These are phyloP conservation scores for Drosophila gunungcola DNA, from an alignment of 1,140 invertebrate genomes.

Conservation along the genomic window DNA sequence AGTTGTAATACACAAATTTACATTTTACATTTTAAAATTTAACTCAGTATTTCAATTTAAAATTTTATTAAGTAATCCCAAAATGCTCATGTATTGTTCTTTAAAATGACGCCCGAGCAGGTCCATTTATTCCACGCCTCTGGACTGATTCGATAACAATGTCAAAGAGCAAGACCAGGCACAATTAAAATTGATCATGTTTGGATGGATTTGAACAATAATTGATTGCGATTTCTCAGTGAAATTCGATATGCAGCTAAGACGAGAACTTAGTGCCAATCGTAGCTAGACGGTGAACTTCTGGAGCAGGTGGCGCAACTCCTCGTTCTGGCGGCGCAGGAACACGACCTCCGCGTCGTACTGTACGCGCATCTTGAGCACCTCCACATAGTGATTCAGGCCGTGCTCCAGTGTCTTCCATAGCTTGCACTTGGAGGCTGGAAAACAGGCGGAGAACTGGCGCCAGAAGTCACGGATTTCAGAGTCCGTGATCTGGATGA, in stretches of 20 bases:
- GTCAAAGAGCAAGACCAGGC: conserved; percentile 5
- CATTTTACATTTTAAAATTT: no score
- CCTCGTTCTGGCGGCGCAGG: conserved; percentile 86
- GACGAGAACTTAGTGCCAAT: not conserved
- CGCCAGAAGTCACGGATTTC: conserved; percentile 69
- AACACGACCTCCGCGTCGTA: conserved; percentile 85
- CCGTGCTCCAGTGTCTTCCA: conserved; percentile 86
- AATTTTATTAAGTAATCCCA: no score
- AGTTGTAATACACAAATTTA: no score
- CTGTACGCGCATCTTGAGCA: conserved; percentile 86
- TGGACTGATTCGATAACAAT: not conserved
- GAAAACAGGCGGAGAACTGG: conserved; percentile 82
- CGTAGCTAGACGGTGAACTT: conserved; percentile 61
- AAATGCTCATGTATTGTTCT: not conserved
- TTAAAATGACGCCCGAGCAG: not conserved
- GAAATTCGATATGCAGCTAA: not conserved
- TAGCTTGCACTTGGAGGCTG: conserved; percentile 85
- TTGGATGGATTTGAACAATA: conserved; percentile 4
- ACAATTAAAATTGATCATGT: conserved; percentile 14
- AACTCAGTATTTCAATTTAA: no score
- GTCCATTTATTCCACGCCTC: not conserved
- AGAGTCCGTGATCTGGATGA: conserved; percentile 42
- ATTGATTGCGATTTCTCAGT: conserved; percentile 1
- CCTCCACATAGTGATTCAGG: conserved; percentile 86
- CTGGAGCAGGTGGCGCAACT: conserved; percentile 85